Conservation (phyloP, 2,113 vertebrate species). For the Ondatra zibethicus region DNA sequence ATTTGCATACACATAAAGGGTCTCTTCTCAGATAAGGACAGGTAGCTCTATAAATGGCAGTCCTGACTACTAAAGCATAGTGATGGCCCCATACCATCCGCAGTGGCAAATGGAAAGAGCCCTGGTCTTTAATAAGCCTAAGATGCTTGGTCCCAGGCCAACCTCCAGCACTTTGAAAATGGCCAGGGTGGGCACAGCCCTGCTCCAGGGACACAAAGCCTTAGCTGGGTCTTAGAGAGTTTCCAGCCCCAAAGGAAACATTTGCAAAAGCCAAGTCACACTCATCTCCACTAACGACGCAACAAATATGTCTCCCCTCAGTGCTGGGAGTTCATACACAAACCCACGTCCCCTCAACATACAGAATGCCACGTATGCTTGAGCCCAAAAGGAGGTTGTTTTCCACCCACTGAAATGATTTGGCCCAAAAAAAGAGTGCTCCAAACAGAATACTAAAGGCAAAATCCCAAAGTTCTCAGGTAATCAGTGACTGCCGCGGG, state of each 20-base stretch:
- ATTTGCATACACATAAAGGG: neutral
- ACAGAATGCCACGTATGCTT: neutral
- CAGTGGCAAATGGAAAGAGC: neutral
- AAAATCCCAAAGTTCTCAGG: neutral
- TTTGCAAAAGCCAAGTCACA: neutral
- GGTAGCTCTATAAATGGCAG: neutral
- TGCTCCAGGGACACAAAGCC: neutral
- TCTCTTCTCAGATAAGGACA: neutral
- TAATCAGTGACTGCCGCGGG: neutral
- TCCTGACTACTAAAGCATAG: no score
- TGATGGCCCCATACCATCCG: neutral
- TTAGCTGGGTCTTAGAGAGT: neutral
- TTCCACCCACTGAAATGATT: neutral
- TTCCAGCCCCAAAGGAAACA: neutral
- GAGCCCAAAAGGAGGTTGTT: neutral
- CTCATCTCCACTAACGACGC: fast-evolving
- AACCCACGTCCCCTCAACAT: neutral
- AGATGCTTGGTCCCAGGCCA: neutral
- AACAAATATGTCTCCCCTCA: neutral
- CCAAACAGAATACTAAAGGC: neutral
- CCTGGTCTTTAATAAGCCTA: neutral
- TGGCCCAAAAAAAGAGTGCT: neutral
- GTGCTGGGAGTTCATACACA: neutral
- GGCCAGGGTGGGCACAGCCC: fast-evolving
- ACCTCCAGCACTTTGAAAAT: neutral